Percentiles rank a stretch among this genome's conserved stretches.
Conservation (phyloP, 2,888 invertebrate genomes). For the Chloroclysta siterata region DNA sequence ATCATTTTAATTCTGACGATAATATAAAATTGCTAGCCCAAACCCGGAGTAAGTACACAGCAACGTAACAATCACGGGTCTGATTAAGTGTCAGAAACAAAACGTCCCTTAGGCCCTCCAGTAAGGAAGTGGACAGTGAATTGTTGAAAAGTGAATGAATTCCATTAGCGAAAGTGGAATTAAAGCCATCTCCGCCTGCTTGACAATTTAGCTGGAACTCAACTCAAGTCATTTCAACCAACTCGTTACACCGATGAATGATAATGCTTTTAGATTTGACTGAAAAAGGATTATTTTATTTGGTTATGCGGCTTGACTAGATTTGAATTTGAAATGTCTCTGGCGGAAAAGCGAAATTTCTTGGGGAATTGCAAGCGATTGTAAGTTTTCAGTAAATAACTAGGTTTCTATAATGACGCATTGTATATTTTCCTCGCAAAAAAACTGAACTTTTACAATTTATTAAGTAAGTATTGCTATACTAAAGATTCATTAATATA, state of each 20-base stretch:
- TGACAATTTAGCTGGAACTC: constrained; percentile 55
- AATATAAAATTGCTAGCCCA: constrained; percentile 3
- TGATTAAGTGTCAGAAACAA: constrained; percentile 64
- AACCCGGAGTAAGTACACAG: constrained; percentile 31
- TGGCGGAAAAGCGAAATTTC: constrained; percentile 26
- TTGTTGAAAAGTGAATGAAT: constrained; percentile 70
- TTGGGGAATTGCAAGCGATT: constrained; percentile 12
- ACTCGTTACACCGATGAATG: constrained; percentile 52
- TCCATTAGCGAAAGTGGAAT: constrained; percentile 69
- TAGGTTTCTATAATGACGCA: background rate
- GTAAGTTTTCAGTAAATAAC: background rate
- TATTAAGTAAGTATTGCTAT: constrained; percentile 1
- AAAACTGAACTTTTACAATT: background rate
- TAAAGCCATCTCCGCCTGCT: constrained; percentile 57
- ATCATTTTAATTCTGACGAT: too few species aligned
- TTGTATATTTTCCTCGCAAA: background rate
- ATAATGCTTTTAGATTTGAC: constrained; percentile 50
- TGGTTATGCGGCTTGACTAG: constrained; percentile 25
- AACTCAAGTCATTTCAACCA: constrained; percentile 53
- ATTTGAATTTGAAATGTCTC: constrained; percentile 28
- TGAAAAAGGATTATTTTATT: constrained; percentile 40
- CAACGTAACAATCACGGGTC: constrained; percentile 49
- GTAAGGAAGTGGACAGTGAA: constrained; percentile 62
- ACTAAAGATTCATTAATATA: too few species aligned
- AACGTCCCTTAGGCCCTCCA: constrained; percentile 55